Percentiles rank a stretch among this genome's conserved stretches.
These are phyloP conservation scores for Ornithoptera alexandrae DNA, from an alignment of 2,888 invertebrate species.

Conservation along the genomic window DNA sequence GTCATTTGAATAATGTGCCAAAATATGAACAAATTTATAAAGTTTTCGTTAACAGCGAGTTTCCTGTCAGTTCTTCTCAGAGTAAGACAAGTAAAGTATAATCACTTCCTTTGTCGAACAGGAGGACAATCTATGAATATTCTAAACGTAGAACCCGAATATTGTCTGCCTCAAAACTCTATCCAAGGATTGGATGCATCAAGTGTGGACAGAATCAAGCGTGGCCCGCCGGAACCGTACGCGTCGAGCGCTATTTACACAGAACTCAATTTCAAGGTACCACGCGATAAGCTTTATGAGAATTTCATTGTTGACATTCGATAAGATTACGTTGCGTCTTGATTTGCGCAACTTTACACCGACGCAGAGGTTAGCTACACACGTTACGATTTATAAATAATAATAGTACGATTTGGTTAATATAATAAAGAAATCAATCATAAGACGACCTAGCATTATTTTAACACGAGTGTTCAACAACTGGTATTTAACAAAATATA, in stretches of 20 bases:
- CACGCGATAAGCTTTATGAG: constrained; percentile 61
- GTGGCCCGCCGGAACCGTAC: constrained; percentile 73
- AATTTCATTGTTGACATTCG: constrained; percentile 47
- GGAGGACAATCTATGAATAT: constrained; percentile 72
- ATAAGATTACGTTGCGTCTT: constrained; percentile 54
- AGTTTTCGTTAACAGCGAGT: too few relatives aligned
- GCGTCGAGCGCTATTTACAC: constrained; percentile 77
- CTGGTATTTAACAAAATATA: too few relatives aligned
- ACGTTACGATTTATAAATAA: not conserved
- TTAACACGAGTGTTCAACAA: too few relatives aligned
- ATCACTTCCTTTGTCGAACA: constrained; percentile 37
- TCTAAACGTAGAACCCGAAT: constrained; percentile 72
- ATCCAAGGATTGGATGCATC: constrained; percentile 70
- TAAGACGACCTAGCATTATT: not conserved
- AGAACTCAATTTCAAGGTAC: constrained; percentile 78
- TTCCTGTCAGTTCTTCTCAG: too few relatives aligned
- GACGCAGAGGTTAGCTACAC: constrained; percentile 3
- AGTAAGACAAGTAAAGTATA: too few relatives aligned
- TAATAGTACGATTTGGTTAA: not conserved
- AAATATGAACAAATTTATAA: too few relatives aligned
- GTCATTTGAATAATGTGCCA: not conserved
- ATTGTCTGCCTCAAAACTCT: constrained; percentile 74
- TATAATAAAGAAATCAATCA: not conserved
- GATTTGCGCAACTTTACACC: constrained; percentile 51
- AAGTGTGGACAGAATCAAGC: constrained; percentile 69